Conservation (phyloP, 2,888 invertebrate genomes). For the Piscicola geometra region DNA sequence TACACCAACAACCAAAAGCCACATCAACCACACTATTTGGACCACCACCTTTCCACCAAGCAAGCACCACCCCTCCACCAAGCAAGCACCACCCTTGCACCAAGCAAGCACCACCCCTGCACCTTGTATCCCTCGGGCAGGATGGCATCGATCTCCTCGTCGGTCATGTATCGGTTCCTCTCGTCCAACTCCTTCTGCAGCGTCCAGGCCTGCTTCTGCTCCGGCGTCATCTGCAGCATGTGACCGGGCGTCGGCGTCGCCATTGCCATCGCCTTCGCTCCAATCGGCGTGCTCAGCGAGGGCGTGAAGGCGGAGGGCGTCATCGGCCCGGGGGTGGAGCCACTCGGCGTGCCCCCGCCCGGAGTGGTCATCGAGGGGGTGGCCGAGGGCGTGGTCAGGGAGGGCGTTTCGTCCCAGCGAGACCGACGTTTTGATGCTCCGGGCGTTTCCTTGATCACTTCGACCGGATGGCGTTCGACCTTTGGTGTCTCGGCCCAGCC, state of each 20-base stretch:
- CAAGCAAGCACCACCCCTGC: too few relatives aligned
- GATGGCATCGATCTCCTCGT: conserved; percentile 93
- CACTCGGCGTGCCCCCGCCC: conserved; percentile 42
- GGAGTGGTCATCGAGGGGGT: conserved; percentile 47
- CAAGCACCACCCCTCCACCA: too few relatives aligned
- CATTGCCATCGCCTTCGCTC: conserved; percentile 92
- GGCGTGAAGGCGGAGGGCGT: conserved; percentile 55
- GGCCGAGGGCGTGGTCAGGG: conserved; percentile 59
- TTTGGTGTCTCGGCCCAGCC: conserved; percentile 99
- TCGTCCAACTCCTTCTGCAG: conserved; percentile 99
- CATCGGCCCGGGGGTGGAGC: conserved; percentile 46
- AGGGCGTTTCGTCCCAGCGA: conserved; percentile 97
- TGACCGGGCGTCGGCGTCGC: conserved; percentile 94
- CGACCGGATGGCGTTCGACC: conserved; percentile 68
- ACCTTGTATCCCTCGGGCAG: conserved; percentile 98
- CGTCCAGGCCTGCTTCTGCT: conserved; percentile 92
- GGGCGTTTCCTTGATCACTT: conserved; percentile 75
- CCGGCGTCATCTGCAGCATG: conserved; percentile 95
- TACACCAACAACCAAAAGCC: too few relatives aligned
- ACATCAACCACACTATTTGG: too few relatives aligned
- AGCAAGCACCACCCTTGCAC: too few relatives aligned
- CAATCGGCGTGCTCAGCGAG: conserved; percentile 57
- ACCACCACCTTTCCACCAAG: too few relatives aligned
- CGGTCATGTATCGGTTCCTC: conserved; percentile 87
- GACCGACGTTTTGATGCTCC: conserved; percentile 89